Conservation (phyloP, 1,140 invertebrate genomes). For the Drosophila gunungcola region DNA sequence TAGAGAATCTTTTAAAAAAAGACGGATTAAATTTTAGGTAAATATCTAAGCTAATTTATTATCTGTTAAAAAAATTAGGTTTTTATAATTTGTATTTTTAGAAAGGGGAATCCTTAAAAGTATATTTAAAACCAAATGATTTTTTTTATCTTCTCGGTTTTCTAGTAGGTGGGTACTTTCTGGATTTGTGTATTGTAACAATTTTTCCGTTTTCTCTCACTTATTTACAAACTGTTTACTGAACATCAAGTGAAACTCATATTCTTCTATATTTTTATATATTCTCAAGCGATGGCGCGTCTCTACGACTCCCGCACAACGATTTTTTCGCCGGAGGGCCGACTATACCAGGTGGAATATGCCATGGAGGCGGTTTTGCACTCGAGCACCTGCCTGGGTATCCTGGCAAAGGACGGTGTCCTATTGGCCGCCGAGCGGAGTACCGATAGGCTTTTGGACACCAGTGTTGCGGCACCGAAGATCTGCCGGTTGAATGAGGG, state of each 20-base stretch:
- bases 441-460: slow-evolving; percentile 98
- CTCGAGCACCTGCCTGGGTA: slow-evolving; percentile 98
- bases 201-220: too few species aligned
- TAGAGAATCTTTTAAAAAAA: too few species aligned
- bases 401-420: slow-evolving; percentile 98
- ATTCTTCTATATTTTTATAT: background rate
- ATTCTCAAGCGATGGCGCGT: background rate
- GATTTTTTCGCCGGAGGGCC: slow-evolving; percentile 99
- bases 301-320: slow-evolving; percentile 90
- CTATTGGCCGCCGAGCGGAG: slow-evolving; percentile 98
- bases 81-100: too few species aligned
- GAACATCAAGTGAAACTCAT: background rate
- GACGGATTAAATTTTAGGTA: too few species aligned
- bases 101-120: too few species aligned
- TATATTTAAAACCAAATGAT: background rate
- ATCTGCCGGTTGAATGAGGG: slow-evolving; percentile 98
- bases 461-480: slow-evolving; percentile 98
- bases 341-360: slow-evolving; percentile 99
- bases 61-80: too few species aligned
- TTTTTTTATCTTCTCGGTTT: background rate
- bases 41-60: too few species aligned
- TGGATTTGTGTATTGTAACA: background rate
- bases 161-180: background rate
- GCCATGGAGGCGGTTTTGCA: slow-evolving; percentile 99
- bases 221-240: too few species aligned